Evolutionary conservation across 2,113 vertebrate species (phyloP).

Genomic region (Tiliqua scincoides): DNA sequence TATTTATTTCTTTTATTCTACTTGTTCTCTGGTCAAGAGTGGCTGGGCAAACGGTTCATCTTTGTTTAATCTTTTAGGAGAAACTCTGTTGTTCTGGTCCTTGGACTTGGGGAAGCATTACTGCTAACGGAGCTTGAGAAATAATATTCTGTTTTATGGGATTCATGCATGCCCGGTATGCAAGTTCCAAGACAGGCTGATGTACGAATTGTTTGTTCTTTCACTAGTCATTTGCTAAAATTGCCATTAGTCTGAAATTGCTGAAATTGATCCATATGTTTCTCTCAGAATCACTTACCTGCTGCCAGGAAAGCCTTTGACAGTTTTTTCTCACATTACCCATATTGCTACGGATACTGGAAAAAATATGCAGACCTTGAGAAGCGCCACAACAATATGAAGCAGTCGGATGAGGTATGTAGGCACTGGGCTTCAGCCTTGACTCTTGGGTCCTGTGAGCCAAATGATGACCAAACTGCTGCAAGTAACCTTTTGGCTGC

Average conservation of each 20-base stretch:
- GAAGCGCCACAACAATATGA: conserved; percentile 88
- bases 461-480: conserved; percentile 70
- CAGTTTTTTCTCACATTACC: conserved; percentile 92
- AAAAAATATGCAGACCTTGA: conserved; percentile 98
- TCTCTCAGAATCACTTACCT: conserved; percentile 85
- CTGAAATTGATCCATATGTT: conserved; percentile 8
- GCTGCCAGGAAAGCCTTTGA: conserved; percentile 93
- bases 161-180: not conserved
- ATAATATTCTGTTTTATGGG: too few relatives aligned
- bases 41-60: not conserved
- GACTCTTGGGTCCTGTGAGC: conserved; percentile 74
- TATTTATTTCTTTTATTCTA: not conserved
- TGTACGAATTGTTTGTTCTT: not conserved
- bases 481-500: conserved; percentile 70
- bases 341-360: conserved; percentile 99
- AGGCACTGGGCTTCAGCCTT: conserved; percentile 57
- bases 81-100: not conserved
- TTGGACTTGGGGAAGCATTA: not conserved
- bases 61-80: not conserved
- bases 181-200: not conserved
- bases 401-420: conserved; percentile 94
- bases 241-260: not conserved
- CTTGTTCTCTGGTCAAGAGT: not conserved
- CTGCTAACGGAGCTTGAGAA: not conserved
- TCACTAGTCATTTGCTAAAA: not conserved